Conservation (phyloP, 2,113 vertebrate species). For the Lanius ludovicianus region DNA sequence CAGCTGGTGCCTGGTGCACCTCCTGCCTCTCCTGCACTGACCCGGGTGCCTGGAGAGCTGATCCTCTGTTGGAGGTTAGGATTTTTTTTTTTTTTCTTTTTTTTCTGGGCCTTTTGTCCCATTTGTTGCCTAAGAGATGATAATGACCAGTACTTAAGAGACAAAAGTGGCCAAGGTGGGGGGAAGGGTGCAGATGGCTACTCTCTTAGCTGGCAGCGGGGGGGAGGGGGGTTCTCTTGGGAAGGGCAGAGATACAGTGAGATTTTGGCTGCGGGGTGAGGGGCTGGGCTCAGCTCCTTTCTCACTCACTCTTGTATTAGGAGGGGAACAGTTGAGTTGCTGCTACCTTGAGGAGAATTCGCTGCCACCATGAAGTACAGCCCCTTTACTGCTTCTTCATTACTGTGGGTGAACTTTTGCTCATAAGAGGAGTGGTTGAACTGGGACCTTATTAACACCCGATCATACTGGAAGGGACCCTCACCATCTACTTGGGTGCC, state of each 20-base stretch:
- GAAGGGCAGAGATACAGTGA: too few species aligned
- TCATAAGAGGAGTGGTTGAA: too few species aligned
- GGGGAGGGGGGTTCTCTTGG: too few species aligned
- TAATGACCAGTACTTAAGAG: not conserved
- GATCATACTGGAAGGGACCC: not conserved
- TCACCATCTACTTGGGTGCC: not conserved
- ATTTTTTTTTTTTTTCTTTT: not conserved
- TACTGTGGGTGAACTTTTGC: too few species aligned
- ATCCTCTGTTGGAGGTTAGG: not conserved
- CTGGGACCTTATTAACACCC: too few species aligned
- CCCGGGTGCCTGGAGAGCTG: not conserved
- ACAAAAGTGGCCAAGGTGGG: not conserved
- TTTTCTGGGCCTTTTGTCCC: not conserved
- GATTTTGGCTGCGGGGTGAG: too few species aligned
- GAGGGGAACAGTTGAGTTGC: too few species aligned
- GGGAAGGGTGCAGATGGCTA: not conserved
- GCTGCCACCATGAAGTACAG: too few species aligned
- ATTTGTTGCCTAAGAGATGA: not conserved
- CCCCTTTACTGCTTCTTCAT: too few species aligned
- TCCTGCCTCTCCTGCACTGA: not conserved
- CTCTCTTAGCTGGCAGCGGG: not conserved
- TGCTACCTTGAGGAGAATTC: too few species aligned
- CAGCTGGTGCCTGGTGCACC: not conserved
- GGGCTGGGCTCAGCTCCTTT: too few species aligned
- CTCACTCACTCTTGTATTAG: too few species aligned